Evolutionary conservation across 2,113 vertebrate species (phyloP).

Genomic region (Saccopteryx bilineata): DNA sequence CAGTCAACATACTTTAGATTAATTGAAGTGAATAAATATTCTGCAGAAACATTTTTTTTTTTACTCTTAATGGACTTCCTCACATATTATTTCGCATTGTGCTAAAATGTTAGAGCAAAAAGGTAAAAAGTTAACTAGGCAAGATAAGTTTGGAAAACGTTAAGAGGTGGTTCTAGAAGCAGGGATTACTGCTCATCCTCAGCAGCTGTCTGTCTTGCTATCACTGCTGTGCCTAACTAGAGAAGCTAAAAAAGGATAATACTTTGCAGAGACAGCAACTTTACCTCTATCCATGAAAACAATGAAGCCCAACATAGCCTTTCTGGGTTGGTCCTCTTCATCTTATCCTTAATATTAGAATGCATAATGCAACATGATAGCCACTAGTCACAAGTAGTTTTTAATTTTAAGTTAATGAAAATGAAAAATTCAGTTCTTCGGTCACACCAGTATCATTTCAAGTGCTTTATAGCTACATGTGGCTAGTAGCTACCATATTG

Average conservation of each 20-base stretch:
- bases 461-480: neutral
- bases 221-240: neutral
- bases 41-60: slow-evolving; percentile 8
- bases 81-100: neutral
- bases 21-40: slow-evolving; percentile 44
- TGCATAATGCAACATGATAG: neutral
- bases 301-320: neutral
- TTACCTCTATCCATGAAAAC: neutral
- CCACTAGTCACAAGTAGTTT: neutral
- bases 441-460: slow-evolving; percentile 34
- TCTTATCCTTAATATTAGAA: neutral
- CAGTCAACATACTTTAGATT: slow-evolving; percentile 43
- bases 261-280: neutral
- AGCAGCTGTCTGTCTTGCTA: neutral
- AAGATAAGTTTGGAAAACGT: neutral
- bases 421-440: neutral
- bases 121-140: neutral
- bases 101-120: neutral
- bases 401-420: slow-evolving; percentile 55
- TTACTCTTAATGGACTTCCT: slow-evolving; percentile 12
- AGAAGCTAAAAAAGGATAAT: neutral
- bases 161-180: neutral
- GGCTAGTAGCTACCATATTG: neutral
- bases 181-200: neutral
- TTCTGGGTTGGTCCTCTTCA: neutral